Evolutionary conservation across 64 coral and sea anemone species (phyloP).

Genomic region (Dendronephthya gigantea): DNA sequence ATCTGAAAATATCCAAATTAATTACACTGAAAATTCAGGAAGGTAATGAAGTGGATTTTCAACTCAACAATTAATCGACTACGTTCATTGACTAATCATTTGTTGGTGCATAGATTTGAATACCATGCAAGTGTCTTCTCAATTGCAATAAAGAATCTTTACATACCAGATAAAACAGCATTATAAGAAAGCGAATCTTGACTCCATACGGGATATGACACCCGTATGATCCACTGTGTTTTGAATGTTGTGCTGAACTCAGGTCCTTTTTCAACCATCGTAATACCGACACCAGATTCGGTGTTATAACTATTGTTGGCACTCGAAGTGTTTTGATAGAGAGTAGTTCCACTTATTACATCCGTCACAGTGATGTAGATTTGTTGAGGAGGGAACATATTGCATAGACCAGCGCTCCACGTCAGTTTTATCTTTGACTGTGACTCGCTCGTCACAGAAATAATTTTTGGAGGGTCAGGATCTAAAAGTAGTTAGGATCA

Average conservation of each 20-base stretch:
- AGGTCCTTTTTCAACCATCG: neutral
- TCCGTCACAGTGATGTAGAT: neutral
- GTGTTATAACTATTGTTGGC: neutral
- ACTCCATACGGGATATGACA: neutral
- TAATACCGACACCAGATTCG: neutral
- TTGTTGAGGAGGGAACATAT: neutral
- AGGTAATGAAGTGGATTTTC: too few relatives aligned
- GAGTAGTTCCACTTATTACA: neutral
- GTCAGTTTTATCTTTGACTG: neutral
- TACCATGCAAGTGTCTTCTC: too few relatives aligned
- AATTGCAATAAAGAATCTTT: neutral
- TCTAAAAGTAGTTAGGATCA: neutral
- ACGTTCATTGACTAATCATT: too few relatives aligned
- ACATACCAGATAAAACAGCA: neutral
- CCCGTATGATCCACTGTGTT: neutral
- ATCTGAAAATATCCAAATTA: neutral
- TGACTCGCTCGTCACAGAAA: neutral
- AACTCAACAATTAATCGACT: too few relatives aligned
- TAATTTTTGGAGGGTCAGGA: neutral
- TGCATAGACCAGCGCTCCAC: neutral
- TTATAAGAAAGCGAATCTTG: neutral
- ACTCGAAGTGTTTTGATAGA: neutral
- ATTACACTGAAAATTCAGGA: neutral
- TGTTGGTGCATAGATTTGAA: too few relatives aligned
- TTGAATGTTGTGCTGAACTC: neutral